A percentile compares a stretch with the other conserved stretches of the same genome.
phyloP scores from a whole-genome alignment of 2,113 vertebrate species.

The Callipepla squamata region DNA sequence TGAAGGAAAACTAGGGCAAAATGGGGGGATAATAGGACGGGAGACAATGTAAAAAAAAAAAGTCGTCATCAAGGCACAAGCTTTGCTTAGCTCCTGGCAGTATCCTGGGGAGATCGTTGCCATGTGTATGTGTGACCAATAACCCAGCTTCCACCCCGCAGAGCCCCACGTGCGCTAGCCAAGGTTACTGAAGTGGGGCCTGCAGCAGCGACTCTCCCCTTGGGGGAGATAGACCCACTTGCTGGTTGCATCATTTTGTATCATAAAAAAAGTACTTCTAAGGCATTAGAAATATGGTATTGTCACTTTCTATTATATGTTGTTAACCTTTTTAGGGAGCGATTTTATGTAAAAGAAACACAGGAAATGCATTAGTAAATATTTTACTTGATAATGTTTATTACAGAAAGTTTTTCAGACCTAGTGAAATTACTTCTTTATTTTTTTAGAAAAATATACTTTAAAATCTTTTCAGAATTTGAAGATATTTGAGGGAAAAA shows the following conservation, averaged over 20 bases:
- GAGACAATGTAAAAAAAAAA: fast-evolving
- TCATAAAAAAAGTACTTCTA: neutral
- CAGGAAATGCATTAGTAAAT: neutral
- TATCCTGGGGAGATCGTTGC: fast-evolving
- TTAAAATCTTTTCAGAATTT: neutral
- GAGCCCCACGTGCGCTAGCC: neutral
- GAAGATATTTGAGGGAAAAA: neutral
- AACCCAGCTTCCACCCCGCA: too few relatives aligned
- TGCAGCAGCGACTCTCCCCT: too few relatives aligned
- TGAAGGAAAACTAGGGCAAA: fast-evolving
- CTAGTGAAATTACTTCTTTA: neutral
- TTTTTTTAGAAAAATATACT: neutral
- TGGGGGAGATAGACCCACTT: too few relatives aligned
- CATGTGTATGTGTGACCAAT: fast-evolving
- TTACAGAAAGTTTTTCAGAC: neutral
- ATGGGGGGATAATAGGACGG: neutral
- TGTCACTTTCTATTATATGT: fast-evolving
- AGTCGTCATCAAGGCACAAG: fast-evolving
- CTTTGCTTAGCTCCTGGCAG: fast-evolving
- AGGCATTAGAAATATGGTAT: neutral
- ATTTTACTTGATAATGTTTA: neutral
- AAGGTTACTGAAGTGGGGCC: conserved; percentile 33
- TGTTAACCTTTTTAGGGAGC: neutral
- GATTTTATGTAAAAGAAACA: neutral
- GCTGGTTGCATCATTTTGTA: neutral